Evolutionary conservation across 1,140 invertebrate genomes (phyloP).

Genomic region (Brachionus angularis): DNA sequence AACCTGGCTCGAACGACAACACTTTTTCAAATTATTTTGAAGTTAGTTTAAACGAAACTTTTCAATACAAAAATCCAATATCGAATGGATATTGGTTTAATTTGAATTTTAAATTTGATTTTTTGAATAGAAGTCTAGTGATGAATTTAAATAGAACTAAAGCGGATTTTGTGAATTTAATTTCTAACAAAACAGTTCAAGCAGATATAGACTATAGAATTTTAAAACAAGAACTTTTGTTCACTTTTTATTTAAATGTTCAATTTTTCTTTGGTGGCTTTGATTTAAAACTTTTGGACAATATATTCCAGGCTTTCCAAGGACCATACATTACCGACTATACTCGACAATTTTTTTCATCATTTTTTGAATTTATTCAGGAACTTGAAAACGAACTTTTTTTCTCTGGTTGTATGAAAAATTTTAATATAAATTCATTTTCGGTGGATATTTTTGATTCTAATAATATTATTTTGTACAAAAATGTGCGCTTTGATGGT

Average conservation of each 20-base stretch:
- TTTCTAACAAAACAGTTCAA: not conserved
- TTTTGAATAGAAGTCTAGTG: not conserved
- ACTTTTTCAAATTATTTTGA: constrained; percentile 38
- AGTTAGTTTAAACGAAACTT: constrained; percentile 12
- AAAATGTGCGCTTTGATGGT: constrained; percentile 34
- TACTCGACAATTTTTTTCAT: not conserved
- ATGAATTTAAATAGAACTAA: constrained; percentile 1
- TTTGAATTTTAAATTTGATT: constrained; percentile 4
- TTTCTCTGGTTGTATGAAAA: constrained; percentile 22
- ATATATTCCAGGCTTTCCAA: not conserved
- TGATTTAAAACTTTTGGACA: not conserved
- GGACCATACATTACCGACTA: not conserved
- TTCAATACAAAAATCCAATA: not conserved
- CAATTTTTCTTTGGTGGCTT: constrained; percentile 9
- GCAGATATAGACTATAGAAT: not conserved
- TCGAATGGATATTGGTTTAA: constrained; percentile 31
- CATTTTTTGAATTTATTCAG: not conserved
- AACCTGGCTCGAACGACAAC: not conserved
- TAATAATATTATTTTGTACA: constrained; percentile 11
- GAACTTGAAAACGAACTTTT: not conserved
- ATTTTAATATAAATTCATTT: constrained; percentile 17
- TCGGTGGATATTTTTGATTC: constrained; percentile 21
- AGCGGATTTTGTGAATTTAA: constrained; percentile 10
- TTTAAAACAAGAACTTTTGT: not conserved
- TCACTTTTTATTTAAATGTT: constrained; percentile 30